Evolutionary conservation across 2,797 vertebrate genomes (phyloP).

Genomic region (Hydrocynus forskahlii): DNA sequence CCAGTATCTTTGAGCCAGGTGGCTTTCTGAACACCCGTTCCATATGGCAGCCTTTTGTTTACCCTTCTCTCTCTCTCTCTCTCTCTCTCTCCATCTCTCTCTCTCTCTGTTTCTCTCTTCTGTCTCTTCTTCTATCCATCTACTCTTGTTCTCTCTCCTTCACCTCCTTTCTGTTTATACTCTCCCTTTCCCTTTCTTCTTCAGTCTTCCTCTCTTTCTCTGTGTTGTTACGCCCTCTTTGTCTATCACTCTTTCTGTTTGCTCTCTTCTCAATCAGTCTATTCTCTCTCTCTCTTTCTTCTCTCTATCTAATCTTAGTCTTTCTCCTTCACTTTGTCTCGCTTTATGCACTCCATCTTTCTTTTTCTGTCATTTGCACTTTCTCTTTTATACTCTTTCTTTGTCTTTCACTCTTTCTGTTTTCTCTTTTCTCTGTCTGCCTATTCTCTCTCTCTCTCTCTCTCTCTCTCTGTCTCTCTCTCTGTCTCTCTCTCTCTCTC

Average conservation of each 20-base stretch:
- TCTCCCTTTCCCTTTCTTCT: neutral
- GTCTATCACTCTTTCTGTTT: too few species aligned
- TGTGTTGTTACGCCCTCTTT: too few species aligned
- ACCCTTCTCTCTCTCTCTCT: constrained; percentile 7
- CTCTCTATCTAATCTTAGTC: neutral
- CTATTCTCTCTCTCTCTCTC: neutral
- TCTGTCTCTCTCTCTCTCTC: neutral
- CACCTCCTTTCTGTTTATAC: neutral
- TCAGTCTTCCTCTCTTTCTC: neutral
- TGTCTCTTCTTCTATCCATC: neutral
- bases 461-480: neutral
- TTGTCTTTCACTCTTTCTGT: too few species aligned
- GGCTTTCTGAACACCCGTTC: constrained; percentile 50
- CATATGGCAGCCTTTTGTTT: constrained; percentile 59
- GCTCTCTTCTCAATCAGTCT: too few species aligned
- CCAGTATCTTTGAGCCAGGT: constrained; percentile 51
- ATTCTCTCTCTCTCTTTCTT: neutral
- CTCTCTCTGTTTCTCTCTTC: neutral
- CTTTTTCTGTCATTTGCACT: neutral
- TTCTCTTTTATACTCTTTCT: neutral
- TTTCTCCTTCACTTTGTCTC: neutral
- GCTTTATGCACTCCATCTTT: neutral
- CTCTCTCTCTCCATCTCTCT: constrained; percentile 7
- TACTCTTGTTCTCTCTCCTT: neutral
- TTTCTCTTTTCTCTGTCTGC: neutral